Evolutionary conservation across 2,113 vertebrate species (phyloP), one percentile per base, ranked within the genome.

Genomic region (Acrocephalus kingi): DNA sequence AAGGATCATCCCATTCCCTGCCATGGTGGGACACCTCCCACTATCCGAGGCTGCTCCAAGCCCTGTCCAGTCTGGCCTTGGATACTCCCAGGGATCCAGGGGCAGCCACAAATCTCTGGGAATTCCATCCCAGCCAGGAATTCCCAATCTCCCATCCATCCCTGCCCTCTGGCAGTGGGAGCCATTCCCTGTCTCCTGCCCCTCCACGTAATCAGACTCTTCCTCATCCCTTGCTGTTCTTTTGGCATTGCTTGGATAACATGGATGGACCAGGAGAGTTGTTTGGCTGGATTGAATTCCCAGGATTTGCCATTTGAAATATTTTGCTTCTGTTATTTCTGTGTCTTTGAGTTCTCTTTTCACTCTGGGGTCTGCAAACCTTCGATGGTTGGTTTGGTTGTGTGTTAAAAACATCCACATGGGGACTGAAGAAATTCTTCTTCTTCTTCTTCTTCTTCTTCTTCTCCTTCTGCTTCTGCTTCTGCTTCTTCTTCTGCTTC

Each of bases 71-170:
- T 13, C 39, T 21, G 39, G 25, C 8, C 33, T 37, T 21, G 81
- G 48, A 0, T 11, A 54, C 1, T 63, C 0, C 46, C 67, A 83
- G 67, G 37, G 46, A 72, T 24, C 6, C 54, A 82, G 37, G 16
- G 16, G 2, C 45, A 81, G n/a, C 63, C 63, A 7, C 79, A 71
- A 37, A 31, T 0, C 24, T 43, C 45, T 51, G 66, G 54, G 35
- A 49, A 71, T 41, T 43, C 55, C 31, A 35, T 3, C 24, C 45
- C 79, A 59, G 30, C 7, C 43, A 58, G 28, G 22, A 68, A 68
- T 68, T 14, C 52, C 52, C n/a, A 39, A 13, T 3, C 1, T 68
- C 78, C 78, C 63, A 81, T 5, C 43, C 35, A 35, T 35, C 35
- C 35, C 35, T 35, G 35, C 35, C 35, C 35, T 35, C 35, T 35